Percentiles rank a stretch among this genome's conserved stretches.
Conservation (phyloP, 2,888 invertebrate species). For the Muschampia plurimacula region DNA sequence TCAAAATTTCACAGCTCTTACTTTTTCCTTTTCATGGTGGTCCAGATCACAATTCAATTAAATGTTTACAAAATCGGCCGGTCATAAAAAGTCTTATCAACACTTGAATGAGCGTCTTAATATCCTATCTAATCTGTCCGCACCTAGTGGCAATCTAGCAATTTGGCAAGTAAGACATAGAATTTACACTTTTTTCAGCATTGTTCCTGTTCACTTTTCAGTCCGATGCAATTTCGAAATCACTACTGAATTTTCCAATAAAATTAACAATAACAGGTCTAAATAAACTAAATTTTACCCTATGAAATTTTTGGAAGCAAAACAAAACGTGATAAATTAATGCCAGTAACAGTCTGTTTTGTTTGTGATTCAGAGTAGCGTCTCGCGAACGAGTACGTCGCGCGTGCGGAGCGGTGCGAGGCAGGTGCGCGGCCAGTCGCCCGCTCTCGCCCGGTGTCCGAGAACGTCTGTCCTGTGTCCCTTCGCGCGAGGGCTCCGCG, state of each 20-base stretch:
- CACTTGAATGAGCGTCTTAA: conserved; percentile 78
- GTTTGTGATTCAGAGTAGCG: conserved; percentile 68
- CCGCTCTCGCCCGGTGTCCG: conserved; percentile 86
- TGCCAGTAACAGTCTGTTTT: conserved; percentile 59
- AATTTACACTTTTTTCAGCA: conserved; percentile 62
- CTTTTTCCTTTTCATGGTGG: conserved; percentile 83
- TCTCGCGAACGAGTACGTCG: conserved; percentile 76
- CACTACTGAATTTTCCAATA: conserved; percentile 48
- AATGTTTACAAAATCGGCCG: conserved; percentile 70
- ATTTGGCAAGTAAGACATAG: conserved; percentile 65
- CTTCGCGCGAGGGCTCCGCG: conserved; percentile 83
- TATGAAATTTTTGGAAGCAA: conserved; percentile 50
- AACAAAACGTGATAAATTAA: conserved; percentile 45
- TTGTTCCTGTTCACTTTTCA: conserved; percentile 71
- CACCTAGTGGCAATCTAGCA: conserved; percentile 77
- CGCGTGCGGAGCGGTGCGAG: conserved; percentile 72
- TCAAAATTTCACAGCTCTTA: conserved; percentile 52
- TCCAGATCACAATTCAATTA: conserved; percentile 60
- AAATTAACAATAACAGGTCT: conserved; percentile 30
- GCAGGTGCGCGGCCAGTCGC: conserved; percentile 83
- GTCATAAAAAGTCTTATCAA: conserved; percentile 77
- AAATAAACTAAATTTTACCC: conserved; percentile 49
- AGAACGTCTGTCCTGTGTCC: conserved; percentile 86
- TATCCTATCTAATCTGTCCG: conserved; percentile 78
- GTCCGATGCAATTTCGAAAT: conserved; percentile 48